Conservation (phyloP, 2,888 invertebrate species). For the Rhimphoctona megacephalus region DNA sequence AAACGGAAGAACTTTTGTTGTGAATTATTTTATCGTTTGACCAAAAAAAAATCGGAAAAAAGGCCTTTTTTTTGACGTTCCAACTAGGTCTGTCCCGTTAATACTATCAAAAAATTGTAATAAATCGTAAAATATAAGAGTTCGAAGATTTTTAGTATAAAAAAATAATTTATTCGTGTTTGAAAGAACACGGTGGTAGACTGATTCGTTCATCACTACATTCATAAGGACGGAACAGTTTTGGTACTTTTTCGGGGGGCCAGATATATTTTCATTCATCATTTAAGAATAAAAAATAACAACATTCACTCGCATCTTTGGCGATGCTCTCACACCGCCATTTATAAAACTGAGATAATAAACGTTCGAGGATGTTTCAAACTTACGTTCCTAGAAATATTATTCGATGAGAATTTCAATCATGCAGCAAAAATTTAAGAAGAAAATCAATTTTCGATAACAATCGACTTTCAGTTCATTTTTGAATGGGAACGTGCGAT, state of each 20-base stretch:
- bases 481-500: neutral
- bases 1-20: too few relatives aligned
- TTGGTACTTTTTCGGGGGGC: neutral
- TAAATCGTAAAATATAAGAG: conserved; percentile 26
- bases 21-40: too few relatives aligned
- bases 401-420: neutral
- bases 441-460: neutral
- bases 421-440: neutral
- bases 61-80: too few relatives aligned
- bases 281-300: conserved; percentile 11
- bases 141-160: conserved; percentile 37
- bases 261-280: conserved; percentile 6
- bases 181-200: conserved; percentile 39
- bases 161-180: conserved; percentile 64
- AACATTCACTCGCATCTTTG: conserved; percentile 28
- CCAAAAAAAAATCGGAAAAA: too few relatives aligned
- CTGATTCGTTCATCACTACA: conserved; percentile 28
- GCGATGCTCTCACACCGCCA: neutral
- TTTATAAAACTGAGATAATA: conserved; percentile 19
- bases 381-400: neutral
- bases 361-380: neutral
- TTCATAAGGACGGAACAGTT: conserved; percentile 38
- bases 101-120: conserved; percentile 22
- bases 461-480: neutral
- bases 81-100: too few relatives aligned